A percentile compares a stretch with the other conserved stretches of the same genome.
Evolutionary conservation across 92 coral and sea anemone species (phyloP).

Genomic region (Palythoa grandiflora): DNA sequence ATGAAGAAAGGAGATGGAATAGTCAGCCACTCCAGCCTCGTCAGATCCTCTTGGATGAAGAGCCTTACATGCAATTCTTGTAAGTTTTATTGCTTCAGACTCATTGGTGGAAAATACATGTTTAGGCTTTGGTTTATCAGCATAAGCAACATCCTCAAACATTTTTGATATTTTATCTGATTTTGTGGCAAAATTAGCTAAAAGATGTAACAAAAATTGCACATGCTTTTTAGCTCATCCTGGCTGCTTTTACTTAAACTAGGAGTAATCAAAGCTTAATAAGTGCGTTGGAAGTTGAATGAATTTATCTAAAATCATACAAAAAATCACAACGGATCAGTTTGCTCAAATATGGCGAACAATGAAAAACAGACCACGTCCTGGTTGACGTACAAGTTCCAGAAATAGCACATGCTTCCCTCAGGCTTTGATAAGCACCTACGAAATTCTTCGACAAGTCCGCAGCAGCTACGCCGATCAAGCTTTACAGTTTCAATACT

Average conservation of each 20-base stretch:
- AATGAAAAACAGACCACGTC: too few relatives aligned
- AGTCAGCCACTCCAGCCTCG: slow-evolving; percentile 18
- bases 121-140: not conserved
- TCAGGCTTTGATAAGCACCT: too few relatives aligned
- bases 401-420: too few relatives aligned
- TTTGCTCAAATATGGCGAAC: too few relatives aligned
- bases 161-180: slow-evolving; percentile 6
- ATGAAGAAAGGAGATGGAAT: slow-evolving; percentile 24
- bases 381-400: too few relatives aligned
- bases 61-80: not conserved
- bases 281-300: too few relatives aligned
- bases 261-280: not conserved
- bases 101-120: slow-evolving; percentile 18
- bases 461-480: too few relatives aligned
- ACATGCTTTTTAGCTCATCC: not conserved
- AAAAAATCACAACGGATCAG: too few relatives aligned
- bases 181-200: not conserved
- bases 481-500: too few relatives aligned
- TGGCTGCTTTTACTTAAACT: slow-evolving; percentile 14
- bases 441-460: too few relatives aligned
- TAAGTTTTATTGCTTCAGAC: slow-evolving; percentile 14
- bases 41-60: slow-evolving; percentile 16
- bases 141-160: slow-evolving; percentile 5
- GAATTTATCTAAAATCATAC: too few relatives aligned
- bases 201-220: not conserved